Base-by-base conservation (phyloP, 2,888 invertebrate species). In the Panzeria rudis region DNA sequence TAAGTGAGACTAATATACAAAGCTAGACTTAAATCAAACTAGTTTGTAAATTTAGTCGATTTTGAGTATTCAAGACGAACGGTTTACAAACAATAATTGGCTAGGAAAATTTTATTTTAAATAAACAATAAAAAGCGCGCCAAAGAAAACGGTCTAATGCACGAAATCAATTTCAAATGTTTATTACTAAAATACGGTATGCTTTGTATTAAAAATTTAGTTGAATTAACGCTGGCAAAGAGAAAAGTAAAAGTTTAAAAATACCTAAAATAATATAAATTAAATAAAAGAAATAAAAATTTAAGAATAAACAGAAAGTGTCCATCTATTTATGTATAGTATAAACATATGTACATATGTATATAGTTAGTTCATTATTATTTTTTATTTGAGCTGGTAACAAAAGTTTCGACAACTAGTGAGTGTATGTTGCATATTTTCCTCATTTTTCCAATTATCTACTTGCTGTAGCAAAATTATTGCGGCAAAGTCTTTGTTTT, bases 61-160 rank as follows among this genome's bases (percentile, higher is more conserved):
- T 59, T 59, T 71, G 69, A 71, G 71, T 73, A 66, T 71, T 85
- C 47, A 75, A 82, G 52, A 71, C 50, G 71, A 79, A 25, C 59
- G 68, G 72, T 73, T 76, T 50, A 8, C 32, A 52, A 66, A 29
- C 25, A 17, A 7, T 17, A 15, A 8, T 15, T n/a, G n/a, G 35
- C 9, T 38, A 41, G 13, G 15, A 32, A 5, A 47, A 1, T 32
- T 11, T 35, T 8, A n/a, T 35, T 3, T 9, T 23, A 73, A 68
- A 25, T 32, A 32, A 52, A 75, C 1, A 20, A 38, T 7, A 54
- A 62, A 71, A 75, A 59, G 68, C 81, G 50, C 78, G 79, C 79
- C 47, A 75, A 64, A 54, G 29, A 76, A 72, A 77, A 44, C 7
- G 11, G 17, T 4, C 8, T 20, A 52, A 35, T 54, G 54, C 25